These are phyloP conservation scores for Epizoanthus stellaris DNA, from an alignment of 92 coral and sea anemone species.

Conservation along the genomic window DNA sequence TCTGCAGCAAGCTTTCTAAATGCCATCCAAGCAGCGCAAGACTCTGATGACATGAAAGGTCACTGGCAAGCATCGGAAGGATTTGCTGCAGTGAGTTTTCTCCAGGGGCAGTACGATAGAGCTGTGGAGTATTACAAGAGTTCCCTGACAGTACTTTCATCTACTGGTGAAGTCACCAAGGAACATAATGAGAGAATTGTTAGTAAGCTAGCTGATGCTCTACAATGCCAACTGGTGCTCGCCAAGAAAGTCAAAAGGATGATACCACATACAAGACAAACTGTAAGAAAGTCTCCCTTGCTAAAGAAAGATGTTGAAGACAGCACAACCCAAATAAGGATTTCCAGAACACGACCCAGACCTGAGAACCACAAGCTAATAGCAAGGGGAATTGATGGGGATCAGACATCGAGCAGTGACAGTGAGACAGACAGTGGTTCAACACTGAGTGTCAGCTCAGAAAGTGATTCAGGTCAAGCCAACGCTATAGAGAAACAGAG, in stretches of 20 bases:
- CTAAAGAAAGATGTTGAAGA: slow-evolving; percentile 46
- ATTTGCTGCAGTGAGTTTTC: slow-evolving; percentile 89
- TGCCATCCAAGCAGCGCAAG: slow-evolving; percentile 93
- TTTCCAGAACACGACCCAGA: slow-evolving; percentile 84
- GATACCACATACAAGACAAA: slow-evolving; percentile 32
- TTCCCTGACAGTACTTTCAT: slow-evolving; percentile 79
- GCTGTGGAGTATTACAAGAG: slow-evolving; percentile 86
- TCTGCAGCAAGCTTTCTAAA: slow-evolving; percentile 82
- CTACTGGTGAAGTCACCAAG: slow-evolving; percentile 55
- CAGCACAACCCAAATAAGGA: slow-evolving; percentile 34
- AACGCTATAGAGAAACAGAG: slow-evolving; percentile 18
- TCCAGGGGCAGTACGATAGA: slow-evolving; percentile 73
- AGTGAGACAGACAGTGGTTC: slow-evolving; percentile 19
- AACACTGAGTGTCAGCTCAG: slow-evolving; percentile 1
- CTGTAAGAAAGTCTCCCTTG: slow-evolving; percentile 27
- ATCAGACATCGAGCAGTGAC: slow-evolving; percentile 36
- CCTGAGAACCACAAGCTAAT: slow-evolving; percentile 87
- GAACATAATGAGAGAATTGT: slow-evolving; percentile 88
- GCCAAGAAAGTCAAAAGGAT: slow-evolving; percentile 54
- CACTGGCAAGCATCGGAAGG: slow-evolving; percentile 99
- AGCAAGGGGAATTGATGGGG: slow-evolving; percentile 90
- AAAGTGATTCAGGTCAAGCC: slow-evolving; percentile 37
- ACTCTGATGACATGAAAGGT: slow-evolving; percentile 73
- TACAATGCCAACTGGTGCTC: slow-evolving; percentile 76
- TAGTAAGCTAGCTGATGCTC: slow-evolving; percentile 89